A percentile compares a stretch with the other conserved stretches of the same genome.
These are phyloP conservation scores for Sphaerophoria taeniata DNA, from an alignment of 2,888 invertebrate species.

Conservation along the genomic window DNA sequence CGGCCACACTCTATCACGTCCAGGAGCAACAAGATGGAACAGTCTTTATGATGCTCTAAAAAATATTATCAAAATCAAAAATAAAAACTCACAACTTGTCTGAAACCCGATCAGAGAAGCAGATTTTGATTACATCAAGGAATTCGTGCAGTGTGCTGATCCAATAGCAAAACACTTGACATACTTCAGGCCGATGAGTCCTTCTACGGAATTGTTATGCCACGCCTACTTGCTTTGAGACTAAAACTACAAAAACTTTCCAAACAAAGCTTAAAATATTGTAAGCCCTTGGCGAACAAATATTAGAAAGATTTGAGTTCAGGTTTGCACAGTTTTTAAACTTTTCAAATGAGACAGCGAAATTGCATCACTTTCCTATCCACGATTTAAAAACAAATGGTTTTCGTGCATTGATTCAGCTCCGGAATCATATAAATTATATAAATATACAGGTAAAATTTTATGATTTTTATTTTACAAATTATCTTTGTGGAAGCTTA, in stretches of 20 bases:
- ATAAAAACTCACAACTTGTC: constrained; percentile 20
- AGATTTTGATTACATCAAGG: constrained; percentile 45
- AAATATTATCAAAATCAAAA: constrained; percentile 34
- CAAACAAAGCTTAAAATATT: constrained; percentile 2
- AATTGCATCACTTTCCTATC: constrained; percentile 49
- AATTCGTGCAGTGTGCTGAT: constrained; percentile 31
- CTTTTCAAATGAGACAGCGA: background rate
- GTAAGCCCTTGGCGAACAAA: constrained; percentile 25
- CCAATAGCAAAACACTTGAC: constrained; percentile 39
- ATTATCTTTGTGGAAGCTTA: too few species aligned
- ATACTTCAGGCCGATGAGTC: constrained; percentile 28
- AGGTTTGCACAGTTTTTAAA: constrained; percentile 33
- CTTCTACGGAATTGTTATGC: constrained; percentile 41
- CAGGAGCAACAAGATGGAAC: constrained; percentile 52
- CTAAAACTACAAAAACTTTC: constrained; percentile 32
- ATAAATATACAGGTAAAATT: too few species aligned
- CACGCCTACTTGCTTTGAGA: constrained; percentile 34
- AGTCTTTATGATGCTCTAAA: constrained; percentile 50
- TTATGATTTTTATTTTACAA: too few species aligned
- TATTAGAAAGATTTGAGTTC: constrained; percentile 22
- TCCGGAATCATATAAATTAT: too few species aligned
- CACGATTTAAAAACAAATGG: constrained; percentile 53
- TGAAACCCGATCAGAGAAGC: constrained; percentile 16
- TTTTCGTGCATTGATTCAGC: constrained; percentile 5
- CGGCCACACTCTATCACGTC: constrained; percentile 35